A percentile compares a stretch with the other conserved stretches of the same genome.
These are phyloP conservation scores for Turritopsis dohrnii DNA, from an alignment of 30 jellyfish, hydroid and myxozoan species.

Conservation along the genomic window DNA sequence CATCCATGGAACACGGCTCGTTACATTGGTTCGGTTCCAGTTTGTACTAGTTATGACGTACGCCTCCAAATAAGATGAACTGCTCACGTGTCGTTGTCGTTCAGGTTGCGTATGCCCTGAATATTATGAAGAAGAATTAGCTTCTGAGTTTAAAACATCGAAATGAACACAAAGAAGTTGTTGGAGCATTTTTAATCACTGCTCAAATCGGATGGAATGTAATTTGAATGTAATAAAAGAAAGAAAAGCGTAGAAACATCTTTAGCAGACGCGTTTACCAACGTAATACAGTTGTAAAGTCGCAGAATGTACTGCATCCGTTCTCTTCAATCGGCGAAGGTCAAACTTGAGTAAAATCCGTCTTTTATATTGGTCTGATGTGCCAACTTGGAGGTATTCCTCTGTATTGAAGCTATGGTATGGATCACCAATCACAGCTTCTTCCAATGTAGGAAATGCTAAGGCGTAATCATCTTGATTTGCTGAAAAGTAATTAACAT, in stretches of 20 bases:
- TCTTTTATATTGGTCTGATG: conserved; percentile 36
- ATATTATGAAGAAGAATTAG: no score
- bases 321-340: conserved; percentile 44
- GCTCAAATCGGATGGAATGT: no score
- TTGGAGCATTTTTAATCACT: no score
- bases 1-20: conserved; percentile 82
- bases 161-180: no score
- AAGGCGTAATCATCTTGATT: conserved; percentile 30
- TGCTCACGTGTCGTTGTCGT: conserved; percentile 6
- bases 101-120: conserved; percentile 33
- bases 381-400: conserved; percentile 56
- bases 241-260: no score
- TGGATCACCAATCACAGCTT: conserved; percentile 57
- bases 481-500: background rate
- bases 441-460: conserved; percentile 43
- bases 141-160: no score
- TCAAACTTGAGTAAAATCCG: conserved; percentile 53
- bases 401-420: conserved; percentile 34
- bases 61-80: conserved; percentile 33
- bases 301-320: conserved; percentile 57
- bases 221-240: no score
- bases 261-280: no score
- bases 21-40: conserved; percentile 57
- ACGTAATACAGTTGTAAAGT: conserved; percentile 48
- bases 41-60: conserved; percentile 51